A percentile compares a stretch with the other conserved stretches of the same genome.
phyloP scores from a whole-genome alignment of 2,113 vertebrate species.

The Phaetusa simplex region DNA sequence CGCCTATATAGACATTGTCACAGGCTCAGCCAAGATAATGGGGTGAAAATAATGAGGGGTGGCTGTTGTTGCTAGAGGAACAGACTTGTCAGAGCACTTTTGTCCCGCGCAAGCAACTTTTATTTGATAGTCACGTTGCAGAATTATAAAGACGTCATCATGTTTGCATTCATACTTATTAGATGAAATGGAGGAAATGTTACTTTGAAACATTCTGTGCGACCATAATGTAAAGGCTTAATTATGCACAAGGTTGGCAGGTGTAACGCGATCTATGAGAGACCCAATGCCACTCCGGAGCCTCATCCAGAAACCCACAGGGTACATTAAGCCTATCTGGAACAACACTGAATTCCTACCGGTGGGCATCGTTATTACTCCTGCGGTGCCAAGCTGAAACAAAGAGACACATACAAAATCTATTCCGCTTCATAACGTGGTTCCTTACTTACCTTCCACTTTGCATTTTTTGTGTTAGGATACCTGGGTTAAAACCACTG shows the following conservation, averaged over 20 bases:
- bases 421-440: background rate
- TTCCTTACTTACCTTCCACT: background rate
- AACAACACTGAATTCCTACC: background rate
- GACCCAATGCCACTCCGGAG: background rate
- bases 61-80: background rate
- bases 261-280: background rate
- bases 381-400: background rate
- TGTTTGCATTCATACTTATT: background rate
- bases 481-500: background rate
- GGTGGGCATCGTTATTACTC: background rate
- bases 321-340: too few relatives aligned
- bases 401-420: background rate
- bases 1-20: background rate
- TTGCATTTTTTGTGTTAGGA: background rate
- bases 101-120: background rate
- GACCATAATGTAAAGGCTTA: background rate
- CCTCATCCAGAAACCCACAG: background rate
- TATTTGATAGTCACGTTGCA: background rate
- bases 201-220: background rate
- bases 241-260: background rate
- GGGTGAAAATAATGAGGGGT: background rate
- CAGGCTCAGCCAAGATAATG: background rate
- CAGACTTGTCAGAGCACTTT: background rate
- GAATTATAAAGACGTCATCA: background rate
- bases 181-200: background rate